phyloP scores from a whole-genome alignment of 2,888 invertebrate genomes.

The Plebejus argus region DNA sequence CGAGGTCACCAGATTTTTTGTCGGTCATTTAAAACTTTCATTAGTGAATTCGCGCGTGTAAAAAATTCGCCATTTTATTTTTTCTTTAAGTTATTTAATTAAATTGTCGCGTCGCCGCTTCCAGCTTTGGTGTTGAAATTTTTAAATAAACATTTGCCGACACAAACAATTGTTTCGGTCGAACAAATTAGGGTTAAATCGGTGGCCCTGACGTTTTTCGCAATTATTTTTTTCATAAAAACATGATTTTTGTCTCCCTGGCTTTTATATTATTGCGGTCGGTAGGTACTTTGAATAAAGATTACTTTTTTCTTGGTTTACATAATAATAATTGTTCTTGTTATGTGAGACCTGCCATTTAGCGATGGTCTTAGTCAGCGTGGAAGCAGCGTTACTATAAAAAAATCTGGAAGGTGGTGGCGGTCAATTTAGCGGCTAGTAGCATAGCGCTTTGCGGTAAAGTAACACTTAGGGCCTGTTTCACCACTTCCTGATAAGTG shows the following conservation, averaged over 20 bases:
- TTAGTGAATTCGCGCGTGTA: conserved; percentile 72
- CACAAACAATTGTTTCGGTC: conserved; percentile 20
- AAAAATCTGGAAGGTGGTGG: no score
- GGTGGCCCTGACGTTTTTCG: conserved; percentile 32
- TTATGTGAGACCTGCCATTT: neutral
- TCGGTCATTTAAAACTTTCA: conserved; percentile 76
- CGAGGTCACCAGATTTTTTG: conserved; percentile 71
- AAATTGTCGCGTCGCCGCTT: conserved; percentile 44
- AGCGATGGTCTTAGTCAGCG: no score
- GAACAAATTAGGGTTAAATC: conserved; percentile 10
- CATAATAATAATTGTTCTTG: neutral
- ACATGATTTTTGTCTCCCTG: conserved; percentile 7
- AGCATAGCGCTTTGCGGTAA: no score
- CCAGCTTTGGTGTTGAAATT: conserved; percentile 25
- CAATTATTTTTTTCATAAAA: conserved; percentile 34
- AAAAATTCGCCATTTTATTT: conserved; percentile 61
- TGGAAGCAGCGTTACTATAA: no score
- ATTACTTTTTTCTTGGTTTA: neutral
- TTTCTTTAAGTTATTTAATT: conserved; percentile 61
- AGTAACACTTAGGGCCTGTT: no score
- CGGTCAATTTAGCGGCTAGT: no score
- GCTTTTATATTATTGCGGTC: neutral
- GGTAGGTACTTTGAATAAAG: neutral
- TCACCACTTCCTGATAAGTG: no score
- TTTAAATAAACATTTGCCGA: conserved; percentile 26